Base-by-base conservation (phyloP, 2,888 invertebrate genomes). In the Hypena proboscidalis region DNA sequence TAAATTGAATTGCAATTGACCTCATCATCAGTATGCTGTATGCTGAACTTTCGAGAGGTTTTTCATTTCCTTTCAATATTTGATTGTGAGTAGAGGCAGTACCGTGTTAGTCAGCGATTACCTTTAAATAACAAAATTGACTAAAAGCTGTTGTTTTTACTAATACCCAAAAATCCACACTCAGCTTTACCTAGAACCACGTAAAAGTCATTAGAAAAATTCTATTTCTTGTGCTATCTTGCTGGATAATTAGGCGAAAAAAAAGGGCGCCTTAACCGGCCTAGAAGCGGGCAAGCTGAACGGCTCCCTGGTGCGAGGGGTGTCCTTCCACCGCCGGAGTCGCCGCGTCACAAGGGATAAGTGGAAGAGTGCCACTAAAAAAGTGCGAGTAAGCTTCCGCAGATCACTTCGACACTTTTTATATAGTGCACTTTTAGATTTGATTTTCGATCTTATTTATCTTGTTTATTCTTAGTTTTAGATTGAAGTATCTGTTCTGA, bases 361-460 rank as follows among this genome's bases (percentile, higher is more conserved):
- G 74, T 94, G 95, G 94, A 93, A 92, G 76, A 92, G 81, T 58
- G 94, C 94, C 81, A 94, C 95, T 78, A 94, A 94, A 74, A 95
- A 94, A 93, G 94, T 94, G 84, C 94, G 94, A 92, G 95, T 95
- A 95, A 94, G 95, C 75, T 70, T 65, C 47, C 45, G 69, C 67
- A 39, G 60, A 46, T 51, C 37, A 42, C 53, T 54, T 49, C 26
- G 7, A 23, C 48, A 32, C 42, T 9, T 33, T 40, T 47, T 50
- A 29, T 46, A 45, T 27, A 45, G 13, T 46, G 42, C 53, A 62
- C 53, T 37, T 48, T 13, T 48, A 34, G 14, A 33, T 23, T 48
- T 36, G 14, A 33, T 23, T 29, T 40, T 31, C 35, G 11, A 22
- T 37, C 25, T 26, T 19, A 17, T 19, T 17, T n/a, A 32, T 14